phyloP scores from a whole-genome alignment of 2,888 invertebrate species.

The Trichacis sp. region DNA sequence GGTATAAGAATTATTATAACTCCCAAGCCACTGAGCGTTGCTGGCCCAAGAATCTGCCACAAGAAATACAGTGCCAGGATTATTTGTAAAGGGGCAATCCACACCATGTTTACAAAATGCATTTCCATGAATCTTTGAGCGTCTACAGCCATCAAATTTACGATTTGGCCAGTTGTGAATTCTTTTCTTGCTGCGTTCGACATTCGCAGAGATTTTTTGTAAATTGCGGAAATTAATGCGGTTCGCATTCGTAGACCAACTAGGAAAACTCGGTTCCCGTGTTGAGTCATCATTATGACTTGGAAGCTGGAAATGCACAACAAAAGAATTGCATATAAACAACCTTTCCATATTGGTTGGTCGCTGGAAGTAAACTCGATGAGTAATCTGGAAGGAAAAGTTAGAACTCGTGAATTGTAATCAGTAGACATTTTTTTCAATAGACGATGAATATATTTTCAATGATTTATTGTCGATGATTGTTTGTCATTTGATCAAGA shows the following conservation, averaged over 20 bases:
- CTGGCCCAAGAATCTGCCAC: slow-evolving; percentile 84
- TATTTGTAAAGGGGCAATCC: slow-evolving; percentile 93
- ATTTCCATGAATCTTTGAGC: slow-evolving; percentile 89
- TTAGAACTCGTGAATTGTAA: too few species aligned
- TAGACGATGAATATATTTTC: too few species aligned
- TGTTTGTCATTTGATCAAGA: too few species aligned
- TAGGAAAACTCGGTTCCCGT: slow-evolving; percentile 91
- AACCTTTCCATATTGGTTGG: too few species aligned
- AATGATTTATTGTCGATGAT: too few species aligned
- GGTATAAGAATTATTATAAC: slow-evolving; percentile 95
- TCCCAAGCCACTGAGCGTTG: slow-evolving; percentile 91
- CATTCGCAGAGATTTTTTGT: slow-evolving; percentile 85
- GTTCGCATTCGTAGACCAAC: slow-evolving; percentile 91
- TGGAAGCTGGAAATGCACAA: too few species aligned
- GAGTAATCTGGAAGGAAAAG: too few species aligned
- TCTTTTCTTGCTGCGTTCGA: slow-evolving; percentile 75
- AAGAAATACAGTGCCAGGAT: slow-evolving; percentile 85
- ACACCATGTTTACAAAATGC: slow-evolving; percentile 86
- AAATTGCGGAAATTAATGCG: slow-evolving; percentile 87
- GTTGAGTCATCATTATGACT: slow-evolving; percentile 76
- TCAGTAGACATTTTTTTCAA: too few species aligned
- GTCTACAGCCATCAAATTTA: slow-evolving; percentile 93
- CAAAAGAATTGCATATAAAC: too few species aligned
- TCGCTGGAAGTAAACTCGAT: too few species aligned
- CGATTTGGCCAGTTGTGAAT: slow-evolving; percentile 91